A percentile compares a stretch with the other conserved stretches of the same genome.
phyloP scores from a whole-genome alignment of 2,888 invertebrate genomes.

The Tethea ocularis region DNA sequence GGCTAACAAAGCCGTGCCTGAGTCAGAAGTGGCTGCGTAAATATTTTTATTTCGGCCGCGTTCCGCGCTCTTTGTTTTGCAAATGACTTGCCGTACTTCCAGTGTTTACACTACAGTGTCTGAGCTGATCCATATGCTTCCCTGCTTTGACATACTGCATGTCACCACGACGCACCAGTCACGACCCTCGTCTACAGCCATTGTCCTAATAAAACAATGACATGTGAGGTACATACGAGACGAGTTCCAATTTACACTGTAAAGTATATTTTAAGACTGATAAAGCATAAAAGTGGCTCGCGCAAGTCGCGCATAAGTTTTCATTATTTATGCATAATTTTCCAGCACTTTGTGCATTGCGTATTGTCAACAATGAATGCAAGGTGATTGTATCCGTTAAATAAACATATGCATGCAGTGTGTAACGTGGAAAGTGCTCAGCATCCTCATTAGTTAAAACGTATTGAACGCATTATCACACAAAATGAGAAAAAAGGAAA shows the following conservation, averaged over 20 bases:
- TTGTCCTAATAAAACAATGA: conserved; percentile 36
- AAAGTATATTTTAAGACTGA: not conserved
- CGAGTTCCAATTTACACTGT: not conserved
- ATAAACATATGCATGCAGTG: conserved; percentile 12
- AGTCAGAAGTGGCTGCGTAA: conserved; percentile 75
- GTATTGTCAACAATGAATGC: not conserved
- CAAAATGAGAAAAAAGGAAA: conserved; percentile 10
- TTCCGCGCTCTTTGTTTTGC: conserved; percentile 77
- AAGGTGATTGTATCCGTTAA: conserved; percentile 10
- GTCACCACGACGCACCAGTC: conserved; percentile 45
- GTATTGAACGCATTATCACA: conserved; percentile 27
- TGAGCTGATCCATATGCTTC: conserved; percentile 67
- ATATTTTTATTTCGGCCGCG: conserved; percentile 78
- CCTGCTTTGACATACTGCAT: conserved; percentile 50
- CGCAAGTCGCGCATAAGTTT: not conserved
- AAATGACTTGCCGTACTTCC: conserved; percentile 68
- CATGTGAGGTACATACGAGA: conserved; percentile 16
- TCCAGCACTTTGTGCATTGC: conserved; percentile 5
- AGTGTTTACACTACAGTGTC: conserved; percentile 66
- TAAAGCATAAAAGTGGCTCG: not conserved
- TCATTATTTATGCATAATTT: conserved; percentile 12
- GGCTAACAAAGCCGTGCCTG: conserved; percentile 73
- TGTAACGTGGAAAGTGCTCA: conserved; percentile 21
- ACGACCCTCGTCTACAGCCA: conserved; percentile 35
- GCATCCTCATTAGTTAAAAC: conserved; percentile 34